Percentiles rank a stretch among this genome's conserved stretches.
phyloP scores from a whole-genome alignment of 2,113 vertebrate species.

The Carollia perspicillata region DNA sequence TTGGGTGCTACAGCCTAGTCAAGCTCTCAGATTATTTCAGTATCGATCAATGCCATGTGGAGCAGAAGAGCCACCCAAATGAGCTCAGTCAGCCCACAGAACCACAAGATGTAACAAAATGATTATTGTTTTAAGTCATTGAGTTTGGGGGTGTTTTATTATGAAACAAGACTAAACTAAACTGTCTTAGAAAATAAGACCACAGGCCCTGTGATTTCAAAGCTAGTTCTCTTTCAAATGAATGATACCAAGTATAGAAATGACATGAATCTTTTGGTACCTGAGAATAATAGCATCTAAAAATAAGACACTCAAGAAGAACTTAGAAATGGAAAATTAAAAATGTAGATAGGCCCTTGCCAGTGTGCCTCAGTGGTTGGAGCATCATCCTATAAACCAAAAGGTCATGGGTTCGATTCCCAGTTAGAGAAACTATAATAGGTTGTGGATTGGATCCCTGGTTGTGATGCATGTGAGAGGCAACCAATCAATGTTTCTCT shows the following conservation, averaged over 20 bases:
- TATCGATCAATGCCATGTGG: background rate
- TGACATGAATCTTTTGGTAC: background rate
- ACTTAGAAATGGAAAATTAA: background rate
- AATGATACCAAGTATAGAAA: background rate
- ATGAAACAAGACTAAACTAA: background rate
- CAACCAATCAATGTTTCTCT: background rate
- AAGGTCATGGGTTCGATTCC: too few species aligned
- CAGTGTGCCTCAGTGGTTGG: background rate
- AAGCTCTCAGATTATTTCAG: too few species aligned
- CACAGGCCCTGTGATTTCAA: background rate
- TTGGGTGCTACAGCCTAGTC: background rate
- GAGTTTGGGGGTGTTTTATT: background rate
- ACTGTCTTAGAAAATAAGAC: background rate
- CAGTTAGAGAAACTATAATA: too few species aligned
- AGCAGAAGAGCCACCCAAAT: background rate
- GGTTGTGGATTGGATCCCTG: too few species aligned
- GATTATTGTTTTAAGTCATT: background rate
- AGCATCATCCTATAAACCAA: background rate
- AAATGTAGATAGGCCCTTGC: background rate
- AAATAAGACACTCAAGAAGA: background rate
- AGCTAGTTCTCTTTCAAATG: background rate
- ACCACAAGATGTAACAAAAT: background rate
- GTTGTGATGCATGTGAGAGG: too few species aligned
- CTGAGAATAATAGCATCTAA: background rate
- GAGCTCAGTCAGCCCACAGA: background rate